phyloP scores from a whole-genome alignment of 1,140 invertebrate species.

The Latrodectus geometricus region DNA sequence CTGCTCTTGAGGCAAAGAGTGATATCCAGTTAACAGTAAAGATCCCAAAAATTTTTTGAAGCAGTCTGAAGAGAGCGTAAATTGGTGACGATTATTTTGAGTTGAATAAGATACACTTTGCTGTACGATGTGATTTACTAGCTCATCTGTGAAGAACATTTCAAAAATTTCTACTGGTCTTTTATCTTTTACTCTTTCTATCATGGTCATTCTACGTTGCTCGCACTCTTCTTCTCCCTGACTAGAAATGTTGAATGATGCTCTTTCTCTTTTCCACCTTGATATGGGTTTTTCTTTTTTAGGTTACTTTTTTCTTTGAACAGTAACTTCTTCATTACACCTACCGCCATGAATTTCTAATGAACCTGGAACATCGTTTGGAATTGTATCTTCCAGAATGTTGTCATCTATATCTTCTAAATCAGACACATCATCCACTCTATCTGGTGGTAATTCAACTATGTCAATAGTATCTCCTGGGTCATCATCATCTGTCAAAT shows the following conservation, averaged over 20 bases:
- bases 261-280: constrained; percentile 39
- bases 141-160: constrained; percentile 39
- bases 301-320: constrained; percentile 31
- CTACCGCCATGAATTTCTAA: constrained; percentile 41
- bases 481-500: too few relatives aligned
- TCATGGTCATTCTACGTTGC: constrained; percentile 41
- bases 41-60: constrained; percentile 32
- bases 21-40: constrained; percentile 42
- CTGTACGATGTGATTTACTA: constrained; percentile 41
- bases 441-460: too few relatives aligned
- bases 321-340: constrained; percentile 39
- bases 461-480: too few relatives aligned
- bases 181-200: constrained; percentile 42
- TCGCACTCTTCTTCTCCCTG: constrained; percentile 40
- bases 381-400: constrained; percentile 34
- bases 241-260: constrained; percentile 42
- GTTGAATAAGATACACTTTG: constrained; percentile 36
- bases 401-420: too few relatives aligned
- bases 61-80: constrained; percentile 33
- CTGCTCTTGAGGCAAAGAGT: constrained; percentile 40
- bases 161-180: constrained; percentile 40
- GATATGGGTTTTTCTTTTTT: constrained; percentile 40
- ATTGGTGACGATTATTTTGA: constrained; percentile 42
- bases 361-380: constrained; percentile 39
- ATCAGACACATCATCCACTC: too few relatives aligned